Evolutionary conservation across 2,113 vertebrate species (phyloP), one percentile per base, ranked within the genome.

Genomic region (Gracilinanus agilis): DNA sequence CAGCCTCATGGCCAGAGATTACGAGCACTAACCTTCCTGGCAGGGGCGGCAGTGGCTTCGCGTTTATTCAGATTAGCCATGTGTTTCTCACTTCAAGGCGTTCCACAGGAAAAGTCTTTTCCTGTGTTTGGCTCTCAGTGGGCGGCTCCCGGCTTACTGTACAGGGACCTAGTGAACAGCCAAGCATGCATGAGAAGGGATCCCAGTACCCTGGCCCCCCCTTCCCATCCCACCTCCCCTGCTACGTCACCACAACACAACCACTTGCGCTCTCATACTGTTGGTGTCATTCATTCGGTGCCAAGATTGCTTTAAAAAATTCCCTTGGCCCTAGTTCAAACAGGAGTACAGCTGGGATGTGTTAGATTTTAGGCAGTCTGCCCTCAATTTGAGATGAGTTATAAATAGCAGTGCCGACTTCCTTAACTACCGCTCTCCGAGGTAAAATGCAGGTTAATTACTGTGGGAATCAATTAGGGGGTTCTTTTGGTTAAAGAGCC

Each of bases 281-380:
- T 98, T 99, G 98, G 98, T 99, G 99, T 99, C 99, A 99, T 99
- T 99, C 99, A 99, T 99, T 99, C 99, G 94, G 99, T 99, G 99
- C 99, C 99, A 99, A 99, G 99, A 99, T 99, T 99, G 98, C 99
- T 98, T 99, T 99, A 99, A 99, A 99, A 99, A 98, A 99, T 99
- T 98, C 98, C 99, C 99, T 99, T 99, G 99, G 99, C 99, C 98
- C 98, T 97, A 98, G 98, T 99, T 99, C 99, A 99, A 99, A 99
- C 99, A 99, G 99, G 98, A 99, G 99, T 99, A 99, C 99, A 99
- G 99, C 99, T 99, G 99, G 99, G 99, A 99, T 99, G 99, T 99
- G 99, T 99, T 99, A 99, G 99, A 99, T 99, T 99, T 99, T 99
- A 99, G 99, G 99, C 99, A 99, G 99, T 99, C 99, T 99, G 99